These are phyloP conservation scores for Apamea monoglypha DNA, from an alignment of 2,888 invertebrate genomes.

Conservation along the genomic window DNA sequence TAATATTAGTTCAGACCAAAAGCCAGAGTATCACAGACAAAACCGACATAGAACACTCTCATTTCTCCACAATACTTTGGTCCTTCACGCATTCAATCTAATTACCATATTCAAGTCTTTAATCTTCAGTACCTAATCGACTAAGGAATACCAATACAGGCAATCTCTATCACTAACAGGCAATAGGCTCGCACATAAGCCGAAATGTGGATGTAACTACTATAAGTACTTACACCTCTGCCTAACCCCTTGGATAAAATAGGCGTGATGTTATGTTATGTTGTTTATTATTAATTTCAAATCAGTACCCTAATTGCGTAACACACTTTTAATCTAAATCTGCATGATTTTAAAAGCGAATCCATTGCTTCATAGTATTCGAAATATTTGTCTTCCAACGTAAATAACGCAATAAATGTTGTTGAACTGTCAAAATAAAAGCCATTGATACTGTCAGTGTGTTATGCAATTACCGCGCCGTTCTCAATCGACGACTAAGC, in stretches of 20 bases:
- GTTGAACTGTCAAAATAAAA: not conserved
- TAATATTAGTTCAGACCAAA: too few relatives aligned
- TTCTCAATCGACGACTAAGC: not conserved
- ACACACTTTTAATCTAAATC: too few relatives aligned
- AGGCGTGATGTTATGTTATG: not conserved
- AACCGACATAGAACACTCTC: not conserved
- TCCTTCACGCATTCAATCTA: not conserved
- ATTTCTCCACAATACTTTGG: not conserved
- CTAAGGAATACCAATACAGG: not conserved
- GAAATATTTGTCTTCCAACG: too few relatives aligned
- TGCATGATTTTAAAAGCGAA: too few relatives aligned
- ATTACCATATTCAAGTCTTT: not conserved
- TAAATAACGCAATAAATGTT: not conserved
- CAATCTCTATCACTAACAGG: not conserved
- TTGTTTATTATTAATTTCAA: not conserved
- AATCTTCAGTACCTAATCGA: not conserved
- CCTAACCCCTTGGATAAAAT: not conserved
- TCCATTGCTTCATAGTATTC: too few relatives aligned
- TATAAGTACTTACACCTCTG: not conserved
- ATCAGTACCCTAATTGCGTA: not conserved
- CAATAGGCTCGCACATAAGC: not conserved
- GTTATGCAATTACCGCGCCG: not conserved
- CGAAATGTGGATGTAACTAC: too few relatives aligned
- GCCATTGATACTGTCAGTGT: not conserved
- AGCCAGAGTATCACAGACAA: not conserved